Percentiles rank a stretch among this genome's conserved stretches.
Conservation (phyloP, 2,888 invertebrate species). For the Tiliacea citrago region DNA sequence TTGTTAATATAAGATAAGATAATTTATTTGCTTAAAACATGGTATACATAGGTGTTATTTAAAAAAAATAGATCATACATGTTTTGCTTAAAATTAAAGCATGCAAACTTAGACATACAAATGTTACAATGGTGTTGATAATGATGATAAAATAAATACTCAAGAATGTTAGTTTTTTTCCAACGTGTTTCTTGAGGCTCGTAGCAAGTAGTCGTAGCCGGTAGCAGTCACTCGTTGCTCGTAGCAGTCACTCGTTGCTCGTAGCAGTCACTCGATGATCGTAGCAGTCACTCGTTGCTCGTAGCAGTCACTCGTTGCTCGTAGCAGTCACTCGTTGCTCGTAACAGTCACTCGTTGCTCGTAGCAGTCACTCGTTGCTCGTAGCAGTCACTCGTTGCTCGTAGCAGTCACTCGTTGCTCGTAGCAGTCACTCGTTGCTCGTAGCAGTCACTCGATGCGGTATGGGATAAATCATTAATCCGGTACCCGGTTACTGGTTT, state of each 20-base stretch:
- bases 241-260: constrained; percentile 7
- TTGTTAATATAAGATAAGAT: too few species aligned
- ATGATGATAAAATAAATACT: background rate
- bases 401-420: background rate
- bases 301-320: background rate
- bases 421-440: background rate
- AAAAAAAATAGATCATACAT: too few species aligned
- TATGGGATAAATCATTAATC: constrained; percentile 3
- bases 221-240: background rate
- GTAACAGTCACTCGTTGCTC: background rate
- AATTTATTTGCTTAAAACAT: too few species aligned
- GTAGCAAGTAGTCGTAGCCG: background rate
- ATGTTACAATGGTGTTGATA: background rate
- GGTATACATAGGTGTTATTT: too few species aligned
- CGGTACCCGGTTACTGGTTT: background rate
- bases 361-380: background rate
- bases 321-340: too few species aligned
- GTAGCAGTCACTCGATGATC: too few species aligned
- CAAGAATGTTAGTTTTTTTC: background rate
- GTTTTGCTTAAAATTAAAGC: too few species aligned
- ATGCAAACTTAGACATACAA: too few species aligned
- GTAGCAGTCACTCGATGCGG: too few species aligned
- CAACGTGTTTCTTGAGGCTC: background rate
- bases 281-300: background rate
- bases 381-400: too few species aligned